phyloP scores from a whole-genome alignment of 1,140 invertebrate species.

The Papilio polyxenes region DNA sequence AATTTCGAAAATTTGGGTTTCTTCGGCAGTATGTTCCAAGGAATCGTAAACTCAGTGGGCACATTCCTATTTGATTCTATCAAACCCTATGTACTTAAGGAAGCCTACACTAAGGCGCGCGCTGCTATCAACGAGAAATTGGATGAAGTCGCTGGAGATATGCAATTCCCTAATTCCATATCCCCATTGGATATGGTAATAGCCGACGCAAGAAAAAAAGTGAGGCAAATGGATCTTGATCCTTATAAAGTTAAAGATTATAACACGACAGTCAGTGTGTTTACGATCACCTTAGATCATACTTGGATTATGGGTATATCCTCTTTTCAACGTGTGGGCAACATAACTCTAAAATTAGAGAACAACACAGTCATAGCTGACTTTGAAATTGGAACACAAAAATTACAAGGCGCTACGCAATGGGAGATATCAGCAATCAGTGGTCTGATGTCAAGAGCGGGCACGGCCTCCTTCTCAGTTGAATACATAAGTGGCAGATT shows the following conservation, averaged over 20 bases:
- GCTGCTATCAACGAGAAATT: conserved; percentile 85
- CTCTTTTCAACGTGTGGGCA: conserved; percentile 90
- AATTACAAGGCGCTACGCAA: conserved; percentile 86
- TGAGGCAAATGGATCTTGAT: conserved; percentile 86
- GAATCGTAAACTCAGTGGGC: conserved; percentile 89
- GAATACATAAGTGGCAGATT: conserved; percentile 86
- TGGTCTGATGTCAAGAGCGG: conserved; percentile 85
- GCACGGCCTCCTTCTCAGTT: conserved; percentile 87
- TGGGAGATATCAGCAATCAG: conserved; percentile 87
- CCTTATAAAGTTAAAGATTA: conserved; percentile 87
- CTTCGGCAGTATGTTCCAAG: conserved; percentile 84
- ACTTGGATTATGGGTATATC: conserved; percentile 90
- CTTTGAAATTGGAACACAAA: conserved; percentile 89
- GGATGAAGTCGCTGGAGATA: conserved; percentile 84
- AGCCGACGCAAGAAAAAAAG: conserved; percentile 86
- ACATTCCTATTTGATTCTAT: conserved; percentile 92
- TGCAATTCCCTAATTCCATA: conserved; percentile 91
- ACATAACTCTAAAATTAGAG: conserved; percentile 86
- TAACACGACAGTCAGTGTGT: conserved; percentile 85
- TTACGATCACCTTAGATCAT: conserved; percentile 84
- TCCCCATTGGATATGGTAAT: conserved; percentile 91
- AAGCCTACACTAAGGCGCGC: conserved; percentile 86
- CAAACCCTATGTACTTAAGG: conserved; percentile 89
- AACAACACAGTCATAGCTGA: conserved; percentile 85
- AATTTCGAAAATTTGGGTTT: conserved; percentile 90